Evolutionary conservation across 1,140 invertebrate species (phyloP).

Genomic region (Ganaspis sp.): DNA sequence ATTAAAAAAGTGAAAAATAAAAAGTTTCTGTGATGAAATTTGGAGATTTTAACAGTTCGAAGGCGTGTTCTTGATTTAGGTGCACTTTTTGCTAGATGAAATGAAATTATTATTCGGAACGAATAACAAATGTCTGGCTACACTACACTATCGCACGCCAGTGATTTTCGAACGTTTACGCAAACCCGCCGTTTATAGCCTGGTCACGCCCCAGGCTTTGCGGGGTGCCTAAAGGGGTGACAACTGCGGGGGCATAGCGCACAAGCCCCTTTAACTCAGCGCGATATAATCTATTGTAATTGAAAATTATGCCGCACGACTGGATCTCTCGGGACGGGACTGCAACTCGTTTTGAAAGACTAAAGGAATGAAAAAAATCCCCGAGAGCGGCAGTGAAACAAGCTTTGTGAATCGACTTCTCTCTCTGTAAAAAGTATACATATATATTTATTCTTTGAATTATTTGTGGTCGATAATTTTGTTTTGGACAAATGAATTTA

Average conservation of each 20-base stretch:
- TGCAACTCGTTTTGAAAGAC: constrained; percentile 1
- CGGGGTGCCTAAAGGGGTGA: constrained; percentile 22
- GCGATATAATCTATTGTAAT: constrained; percentile 66
- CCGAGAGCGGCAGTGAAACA: background rate
- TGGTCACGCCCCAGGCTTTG: constrained; percentile 53
- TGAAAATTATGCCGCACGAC: constrained; percentile 64
- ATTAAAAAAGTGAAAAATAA: background rate
- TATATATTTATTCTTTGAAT: no score
- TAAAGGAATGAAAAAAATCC: constrained; percentile 10
- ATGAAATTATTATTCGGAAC: constrained; percentile 57
- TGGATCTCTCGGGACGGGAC: constrained; percentile 49
- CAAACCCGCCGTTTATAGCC: constrained; percentile 62
- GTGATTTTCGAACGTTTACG: constrained; percentile 63
- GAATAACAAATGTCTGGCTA: constrained; percentile 44
- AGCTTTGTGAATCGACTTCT: background rate
- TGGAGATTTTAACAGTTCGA: constrained; percentile 2
- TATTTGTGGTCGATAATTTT: no score
- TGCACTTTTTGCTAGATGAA: constrained; percentile 6
- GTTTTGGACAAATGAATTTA: no score
- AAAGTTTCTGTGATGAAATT: background rate
- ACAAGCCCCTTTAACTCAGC: constrained; percentile 49
- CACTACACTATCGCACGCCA: constrained; percentile 45
- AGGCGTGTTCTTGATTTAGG: background rate
- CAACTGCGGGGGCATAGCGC: constrained; percentile 17
- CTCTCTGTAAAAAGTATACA: background rate